phyloP scores from a whole-genome alignment of 2,113 vertebrate species.

The Lepisosteus osseus region DNA sequence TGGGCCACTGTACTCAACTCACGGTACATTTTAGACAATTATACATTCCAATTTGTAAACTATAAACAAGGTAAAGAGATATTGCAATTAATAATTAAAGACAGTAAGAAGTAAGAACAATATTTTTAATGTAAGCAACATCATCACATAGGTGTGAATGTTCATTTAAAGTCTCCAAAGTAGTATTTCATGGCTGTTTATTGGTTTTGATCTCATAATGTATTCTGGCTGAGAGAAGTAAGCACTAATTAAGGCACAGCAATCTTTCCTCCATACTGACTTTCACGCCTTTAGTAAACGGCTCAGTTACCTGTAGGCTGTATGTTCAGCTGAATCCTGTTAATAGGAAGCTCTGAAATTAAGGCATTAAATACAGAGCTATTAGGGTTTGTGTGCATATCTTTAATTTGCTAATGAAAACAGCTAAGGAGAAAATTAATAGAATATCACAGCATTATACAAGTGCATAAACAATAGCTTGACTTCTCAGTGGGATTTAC shows the following conservation, averaged over 20 bases:
- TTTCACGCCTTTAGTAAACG: background rate
- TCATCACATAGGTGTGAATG: too few relatives aligned
- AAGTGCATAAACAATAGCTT: background rate
- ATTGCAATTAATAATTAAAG: too few relatives aligned
- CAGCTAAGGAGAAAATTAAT: constrained; percentile 9
- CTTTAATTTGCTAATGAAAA: constrained; percentile 10
- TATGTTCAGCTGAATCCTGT: constrained; percentile 11
- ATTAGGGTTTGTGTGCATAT: constrained; percentile 3
- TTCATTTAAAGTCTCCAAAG: too few relatives aligned
- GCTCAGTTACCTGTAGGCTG: constrained; percentile 11
- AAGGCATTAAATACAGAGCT: background rate
- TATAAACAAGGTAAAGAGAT: too few relatives aligned
- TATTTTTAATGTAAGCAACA: too few relatives aligned
- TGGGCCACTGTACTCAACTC: too few relatives aligned
- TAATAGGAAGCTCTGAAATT: constrained; percentile 6
- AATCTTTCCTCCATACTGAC: constrained; percentile 2
- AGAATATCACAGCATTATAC: background rate
- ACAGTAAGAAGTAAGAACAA: too few relatives aligned
- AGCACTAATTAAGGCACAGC: constrained; percentile 9
- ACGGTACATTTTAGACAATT: too few relatives aligned
- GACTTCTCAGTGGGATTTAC: constrained; percentile 3
- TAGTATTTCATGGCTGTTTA: too few relatives aligned
- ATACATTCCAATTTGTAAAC: too few relatives aligned
- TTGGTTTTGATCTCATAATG: background rate
- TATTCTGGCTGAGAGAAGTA: background rate